Evolutionary conservation across 35 echinoderm and acorn worm genomes (phyloP).

Genomic region (Heliocidaris erythrogramma): DNA sequence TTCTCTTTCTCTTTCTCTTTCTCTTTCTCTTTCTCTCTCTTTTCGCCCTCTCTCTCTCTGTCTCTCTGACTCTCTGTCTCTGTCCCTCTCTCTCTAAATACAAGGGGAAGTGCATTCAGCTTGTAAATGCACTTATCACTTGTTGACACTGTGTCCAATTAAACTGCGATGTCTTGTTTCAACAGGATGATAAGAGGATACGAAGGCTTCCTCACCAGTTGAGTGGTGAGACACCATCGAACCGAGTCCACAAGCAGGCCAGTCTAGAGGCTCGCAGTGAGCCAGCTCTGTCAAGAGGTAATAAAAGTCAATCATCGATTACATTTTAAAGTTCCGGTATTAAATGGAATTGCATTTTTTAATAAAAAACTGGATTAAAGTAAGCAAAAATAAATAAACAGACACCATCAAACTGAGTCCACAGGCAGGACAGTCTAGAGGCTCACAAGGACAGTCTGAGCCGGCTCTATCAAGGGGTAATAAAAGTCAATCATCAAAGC

Average conservation of each 20-base stretch:
- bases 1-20: too few species aligned
- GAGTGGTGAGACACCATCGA: constrained; percentile 74
- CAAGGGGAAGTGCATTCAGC: background rate
- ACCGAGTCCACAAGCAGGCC: constrained; percentile 69
- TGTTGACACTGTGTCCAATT: background rate
- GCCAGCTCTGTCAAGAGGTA: constrained; percentile 97
- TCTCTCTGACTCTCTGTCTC: background rate
- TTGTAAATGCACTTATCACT: background rate
- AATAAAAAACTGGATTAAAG: background rate
- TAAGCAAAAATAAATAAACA: background rate
- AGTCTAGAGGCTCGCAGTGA: constrained; percentile 90
- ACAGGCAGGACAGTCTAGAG: constrained; percentile 76
- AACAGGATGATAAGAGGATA: constrained; percentile 48
- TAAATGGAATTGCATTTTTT: constrained; percentile 14
- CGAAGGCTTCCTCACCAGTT: constrained; percentile 83
- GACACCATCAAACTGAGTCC: constrained; percentile 55
- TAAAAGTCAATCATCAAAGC: too few species aligned
- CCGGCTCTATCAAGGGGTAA: constrained; percentile 96
- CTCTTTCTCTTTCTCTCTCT: too few species aligned
- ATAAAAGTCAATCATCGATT: background rate
- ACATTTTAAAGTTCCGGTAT: background rate
- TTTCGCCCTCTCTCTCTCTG: too few species aligned
- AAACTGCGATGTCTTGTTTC: constrained; percentile 11
- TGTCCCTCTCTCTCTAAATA: background rate
- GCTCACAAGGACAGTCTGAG: constrained; percentile 81